Evolutionary conservation across 2,797 vertebrate species (phyloP), one percentile per base, ranked within the genome.

Genomic region (Gymnocypris eckloni): DNA sequence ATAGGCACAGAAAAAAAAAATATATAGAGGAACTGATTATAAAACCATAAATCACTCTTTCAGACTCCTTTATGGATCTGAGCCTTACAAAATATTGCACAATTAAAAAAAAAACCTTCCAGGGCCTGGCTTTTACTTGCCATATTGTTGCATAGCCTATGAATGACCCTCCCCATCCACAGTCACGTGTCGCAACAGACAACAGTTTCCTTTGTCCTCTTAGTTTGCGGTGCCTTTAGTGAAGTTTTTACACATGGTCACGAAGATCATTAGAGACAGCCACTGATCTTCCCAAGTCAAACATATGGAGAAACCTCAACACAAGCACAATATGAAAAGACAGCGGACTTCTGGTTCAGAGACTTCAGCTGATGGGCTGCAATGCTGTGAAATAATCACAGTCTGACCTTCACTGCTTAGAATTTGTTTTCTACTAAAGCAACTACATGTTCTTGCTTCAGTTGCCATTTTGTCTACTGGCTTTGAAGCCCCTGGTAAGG

Each of bases 21-120:
- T 6, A 39, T 52, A 50, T 41, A 3, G 72, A 84, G 75, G 25
- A 89, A 81, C 59, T 69, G 20, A 84, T 89, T 84, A 48, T 71
- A 77, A 86, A 90, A 89, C 81, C 79, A 86, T 82, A 61, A 85
- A 86, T 88, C 82, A 48, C 69, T 86, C 77, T n/a, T 82, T 70
- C 75, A 85, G 73, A 80, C 83, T 87, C 69, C 64, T 72, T 77
- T 56, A 56, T 64, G 64, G 76, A 89, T 82, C 72, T 54, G 52
- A 75, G 66, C 79, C 66, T 81, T 52, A 59, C n/a, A 71, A 71
- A 80, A 86, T 92, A 92, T 92, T 92, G 92, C 91, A 92, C 90
- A 83, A 25, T 80, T 82, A 45, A 18, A 78, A 54, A 45, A 56
- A 67, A 20, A 37, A 67, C 1, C 10, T 70, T 85, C 72, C 87